phyloP scores from a whole-genome alignment of 23 tunicate genomes.

The Botrylloides violaceus region DNA sequence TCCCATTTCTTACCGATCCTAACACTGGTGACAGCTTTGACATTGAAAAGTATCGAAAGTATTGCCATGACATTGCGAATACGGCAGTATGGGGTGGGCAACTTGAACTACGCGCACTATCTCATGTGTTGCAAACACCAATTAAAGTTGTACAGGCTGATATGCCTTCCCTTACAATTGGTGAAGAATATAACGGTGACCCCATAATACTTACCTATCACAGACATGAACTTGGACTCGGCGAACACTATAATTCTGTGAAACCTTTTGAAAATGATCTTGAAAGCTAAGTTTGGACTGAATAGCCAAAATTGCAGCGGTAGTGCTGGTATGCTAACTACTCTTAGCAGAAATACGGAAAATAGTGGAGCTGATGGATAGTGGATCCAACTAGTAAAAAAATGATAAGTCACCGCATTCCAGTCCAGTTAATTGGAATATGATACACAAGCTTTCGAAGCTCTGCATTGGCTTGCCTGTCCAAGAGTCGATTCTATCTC shows the following conservation, averaged over 20 bases:
- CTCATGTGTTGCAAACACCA: conserved; percentile 33
- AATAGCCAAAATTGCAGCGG: too few species aligned
- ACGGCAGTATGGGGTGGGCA: conserved; percentile 85
- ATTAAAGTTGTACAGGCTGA: conserved; percentile 76
- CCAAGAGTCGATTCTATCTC: too few species aligned
- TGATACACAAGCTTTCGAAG: too few species aligned
- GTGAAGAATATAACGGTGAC: conserved; percentile 40
- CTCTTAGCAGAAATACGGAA: too few species aligned
- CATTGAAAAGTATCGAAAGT: conserved; percentile 36
- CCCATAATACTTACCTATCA: conserved; percentile 58
- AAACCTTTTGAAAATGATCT: not conserved
- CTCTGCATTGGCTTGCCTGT: too few species aligned
- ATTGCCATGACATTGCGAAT: conserved; percentile 46
- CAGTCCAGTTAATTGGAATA: too few species aligned
- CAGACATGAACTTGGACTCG: conserved; percentile 25
- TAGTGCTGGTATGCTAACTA: too few species aligned
- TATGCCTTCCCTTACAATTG: conserved; percentile 28
- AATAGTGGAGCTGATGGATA: too few species aligned
- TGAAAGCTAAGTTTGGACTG: too few species aligned
- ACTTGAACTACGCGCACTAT: conserved; percentile 71
- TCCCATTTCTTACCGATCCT: conserved; percentile 50
- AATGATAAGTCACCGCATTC: too few species aligned
- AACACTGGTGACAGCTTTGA: conserved; percentile 39
- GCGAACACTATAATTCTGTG: conserved; percentile 28
- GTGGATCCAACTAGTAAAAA: too few species aligned